Evolutionary conservation across 1,140 invertebrate genomes (phyloP), one percentile per base, ranked within the genome.

Genomic region (Caerostris extrusa): DNA sequence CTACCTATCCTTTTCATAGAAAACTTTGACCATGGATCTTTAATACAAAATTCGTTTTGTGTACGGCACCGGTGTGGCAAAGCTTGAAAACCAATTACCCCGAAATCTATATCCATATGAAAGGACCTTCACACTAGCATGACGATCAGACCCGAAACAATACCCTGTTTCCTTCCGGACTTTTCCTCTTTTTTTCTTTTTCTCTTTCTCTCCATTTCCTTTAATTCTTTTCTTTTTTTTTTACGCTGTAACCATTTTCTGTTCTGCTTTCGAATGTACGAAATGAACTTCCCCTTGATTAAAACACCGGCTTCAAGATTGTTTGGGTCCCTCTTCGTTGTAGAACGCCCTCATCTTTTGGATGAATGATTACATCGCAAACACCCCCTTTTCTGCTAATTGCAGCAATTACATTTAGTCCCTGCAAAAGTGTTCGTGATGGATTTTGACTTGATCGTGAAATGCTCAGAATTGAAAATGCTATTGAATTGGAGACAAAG

Each of bases 101-200:
- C 58, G 85, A 87, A 87, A 87, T 64, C 57, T 58, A 87, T 87
- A 87, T 87, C 85, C 58, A 64, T 87, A 87, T 87, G 58, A 87
- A 87, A 87, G 8, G 60, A 34, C 3, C 34, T 58, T 83, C n/a
- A 58, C 71, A 53, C 71, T 77, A 77, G 50, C 71, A 77, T 77
- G 82, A 83, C 82, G 82, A 57, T 83, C 82, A 83, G 53, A 83
- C 8, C 55, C 82, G 82, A 83, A 56, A 83, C 55, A 83, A 83
- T 83, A 83, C 82, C 56, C 34, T 50, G 71, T n/a, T 83, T 83
- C 82, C 82, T 83, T 83, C 82, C 82, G 53, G 82, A 58, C 14
- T 83, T 83, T 83, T 19, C 17, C 14, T 58, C n/a, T 83, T 77
- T 77, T 34, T 14, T n/a, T 10, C 34, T 10, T 10, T 19, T 19